Evolutionary conservation across 2,113 vertebrate genomes (phyloP), one percentile per base, ranked within the genome.

Genomic region (Accipiter virgatus): DNA sequence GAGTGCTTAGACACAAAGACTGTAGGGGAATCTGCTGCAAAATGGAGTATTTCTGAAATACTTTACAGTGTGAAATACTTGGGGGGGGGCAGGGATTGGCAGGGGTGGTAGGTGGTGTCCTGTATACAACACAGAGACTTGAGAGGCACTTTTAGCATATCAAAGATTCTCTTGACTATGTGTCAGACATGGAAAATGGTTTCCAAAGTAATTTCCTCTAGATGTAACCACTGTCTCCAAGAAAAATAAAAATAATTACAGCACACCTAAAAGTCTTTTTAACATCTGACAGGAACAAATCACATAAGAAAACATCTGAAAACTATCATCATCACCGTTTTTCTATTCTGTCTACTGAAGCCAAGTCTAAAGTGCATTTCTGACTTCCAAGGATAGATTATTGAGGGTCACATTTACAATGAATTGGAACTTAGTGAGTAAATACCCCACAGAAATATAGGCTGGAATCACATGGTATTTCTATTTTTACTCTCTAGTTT

Each of bases 151-250:
- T 94, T 67, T 73, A 90, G 19, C 40, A 13, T 81, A 63, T 58
- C 17, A 93, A 81, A 86, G 93, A 80, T 88, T 96, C 43, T 85
- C 67, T 81, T 92, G 63, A 61, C 20, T 81, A 3, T 65, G 29
- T 95, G 89, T 94, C 88, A 95, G n/a, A 72, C 53, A 65, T 34
- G 4, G 65, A 93, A 97, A 92, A 83, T 53, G 4, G 2, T 72
- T 97, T 96, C 36, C n/a, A 53, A 83, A 94, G 48, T 81, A 56
- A 89, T 42, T 95, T 89, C 19, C 43, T 96, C 48, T 62, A 77
- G 40, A 72, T 36, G 6, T 59, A 93, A 91, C 52, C n/a, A 73
- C 19, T 83, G 10, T 62, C n/a, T 81, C 42, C 61, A 34, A 67
- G 56, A 90, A 85, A 81, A 75, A 4, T 50, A 71, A 43, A 75